phyloP scores from a whole-genome alignment of 2,888 invertebrate genomes.

The Ennomos quercinarius region DNA sequence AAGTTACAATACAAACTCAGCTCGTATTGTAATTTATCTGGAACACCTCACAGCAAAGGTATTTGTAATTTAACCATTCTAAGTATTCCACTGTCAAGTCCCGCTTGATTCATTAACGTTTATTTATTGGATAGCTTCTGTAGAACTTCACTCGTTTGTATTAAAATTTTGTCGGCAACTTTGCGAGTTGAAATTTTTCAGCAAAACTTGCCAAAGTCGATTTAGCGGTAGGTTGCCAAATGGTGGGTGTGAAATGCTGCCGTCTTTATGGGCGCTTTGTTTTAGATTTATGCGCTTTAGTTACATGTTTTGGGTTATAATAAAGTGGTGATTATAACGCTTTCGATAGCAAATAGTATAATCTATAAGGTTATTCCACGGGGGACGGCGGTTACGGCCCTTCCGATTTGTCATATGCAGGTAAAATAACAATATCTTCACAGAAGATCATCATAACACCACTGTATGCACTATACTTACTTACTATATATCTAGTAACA shows the following conservation, averaged over 20 bases:
- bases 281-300: constrained; percentile 40
- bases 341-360: constrained; percentile 26
- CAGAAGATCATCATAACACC: too few relatives aligned
- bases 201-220: constrained; percentile 38
- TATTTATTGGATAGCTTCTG: constrained; percentile 62
- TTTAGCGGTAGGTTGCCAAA: constrained; percentile 34
- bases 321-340: constrained; percentile 37
- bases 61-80: constrained; percentile 53
- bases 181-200: constrained; percentile 53
- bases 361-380: constrained; percentile 32
- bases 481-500: constrained; percentile 10
- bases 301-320: constrained; percentile 38
- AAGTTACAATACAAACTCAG: constrained; percentile 5
- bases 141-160: constrained; percentile 62
- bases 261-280: constrained; percentile 36
- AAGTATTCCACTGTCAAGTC: constrained; percentile 50
- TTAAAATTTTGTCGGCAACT: constrained; percentile 59
- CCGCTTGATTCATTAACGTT: constrained; percentile 63
- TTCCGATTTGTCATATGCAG: background rate
- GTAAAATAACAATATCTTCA: too few relatives aligned
- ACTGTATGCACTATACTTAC: too few relatives aligned
- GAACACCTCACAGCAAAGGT: constrained; percentile 37
- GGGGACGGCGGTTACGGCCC: background rate
- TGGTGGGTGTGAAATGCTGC: constrained; percentile 29
- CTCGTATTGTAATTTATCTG: constrained; percentile 29